phyloP scores from a whole-genome alignment of 2,113 vertebrate species.

The Puffinus mauretanicus region DNA sequence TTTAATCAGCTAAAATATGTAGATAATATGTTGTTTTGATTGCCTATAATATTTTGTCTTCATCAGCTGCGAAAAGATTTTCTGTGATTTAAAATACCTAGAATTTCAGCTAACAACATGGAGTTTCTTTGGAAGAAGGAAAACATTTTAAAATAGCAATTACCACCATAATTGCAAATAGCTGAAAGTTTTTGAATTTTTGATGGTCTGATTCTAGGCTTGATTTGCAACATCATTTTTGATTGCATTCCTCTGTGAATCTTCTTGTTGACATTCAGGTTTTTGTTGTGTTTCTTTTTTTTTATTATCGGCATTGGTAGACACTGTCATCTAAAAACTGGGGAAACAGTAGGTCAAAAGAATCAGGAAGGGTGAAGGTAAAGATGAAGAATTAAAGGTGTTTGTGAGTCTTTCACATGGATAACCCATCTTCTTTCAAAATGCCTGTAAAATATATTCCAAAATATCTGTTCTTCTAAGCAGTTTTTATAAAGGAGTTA shows the following conservation, averaged over 20 bases:
- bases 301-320: neutral
- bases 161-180: constrained; percentile 74
- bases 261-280: constrained; percentile 45
- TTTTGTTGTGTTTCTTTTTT: neutral
- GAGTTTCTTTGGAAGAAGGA: constrained; percentile 70
- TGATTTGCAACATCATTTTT: constrained; percentile 75
- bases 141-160: constrained; percentile 81
- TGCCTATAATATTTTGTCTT: constrained; percentile 73
- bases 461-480: neutral
- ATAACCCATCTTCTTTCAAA: neutral
- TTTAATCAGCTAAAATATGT: constrained; percentile 76
- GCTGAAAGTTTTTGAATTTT: constrained; percentile 73
- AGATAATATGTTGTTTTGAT: constrained; percentile 77
- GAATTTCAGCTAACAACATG: constrained; percentile 71
- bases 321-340: neutral
- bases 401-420: neutral
- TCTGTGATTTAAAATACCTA: constrained; percentile 72
- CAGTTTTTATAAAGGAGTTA: neutral
- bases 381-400: neutral
- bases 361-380: neutral
- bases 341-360: neutral
- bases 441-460: neutral
- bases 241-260: constrained; percentile 70
- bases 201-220: constrained; percentile 72
- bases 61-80: constrained; percentile 69